Conservation (phyloP, 1,140 invertebrate genomes). For the Nebria ingens region DNA sequence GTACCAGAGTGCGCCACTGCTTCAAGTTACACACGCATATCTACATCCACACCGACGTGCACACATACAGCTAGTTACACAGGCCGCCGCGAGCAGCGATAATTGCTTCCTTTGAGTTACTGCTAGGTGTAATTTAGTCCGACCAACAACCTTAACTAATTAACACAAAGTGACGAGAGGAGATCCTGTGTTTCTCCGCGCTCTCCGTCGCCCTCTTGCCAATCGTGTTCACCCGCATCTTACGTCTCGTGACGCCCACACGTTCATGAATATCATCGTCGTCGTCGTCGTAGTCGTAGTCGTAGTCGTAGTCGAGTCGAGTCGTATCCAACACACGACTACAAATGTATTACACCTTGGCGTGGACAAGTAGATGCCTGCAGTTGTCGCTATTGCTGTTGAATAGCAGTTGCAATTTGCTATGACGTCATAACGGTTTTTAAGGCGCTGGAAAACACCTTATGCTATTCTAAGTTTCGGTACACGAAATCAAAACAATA, state of each 20-base stretch:
- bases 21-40: not conserved
- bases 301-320: no score
- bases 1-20: not conserved
- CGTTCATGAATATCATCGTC: not conserved
- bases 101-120: conserved; percentile 9
- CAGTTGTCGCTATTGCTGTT: no score
- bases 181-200: not conserved
- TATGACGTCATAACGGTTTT: no score
- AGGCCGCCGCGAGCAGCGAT: conserved; percentile 7
- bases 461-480: no score
- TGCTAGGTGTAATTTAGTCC: conserved; percentile 9
- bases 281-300: no score
- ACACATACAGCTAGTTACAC: not conserved
- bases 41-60: not conserved
- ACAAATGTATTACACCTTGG: no score
- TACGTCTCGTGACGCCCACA: not conserved
- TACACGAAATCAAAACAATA: no score
- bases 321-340: no score
- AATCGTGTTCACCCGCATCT: not conserved
- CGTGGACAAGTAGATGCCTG: no score
- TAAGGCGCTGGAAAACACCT: no score
- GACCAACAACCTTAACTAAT: conserved; percentile 9
- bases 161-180: conserved; percentile 8
- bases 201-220: not conserved
- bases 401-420: no score